Evolutionary conservation across 2,888 invertebrate species (phyloP).

Genomic region (Pegoplata infirma): DNA sequence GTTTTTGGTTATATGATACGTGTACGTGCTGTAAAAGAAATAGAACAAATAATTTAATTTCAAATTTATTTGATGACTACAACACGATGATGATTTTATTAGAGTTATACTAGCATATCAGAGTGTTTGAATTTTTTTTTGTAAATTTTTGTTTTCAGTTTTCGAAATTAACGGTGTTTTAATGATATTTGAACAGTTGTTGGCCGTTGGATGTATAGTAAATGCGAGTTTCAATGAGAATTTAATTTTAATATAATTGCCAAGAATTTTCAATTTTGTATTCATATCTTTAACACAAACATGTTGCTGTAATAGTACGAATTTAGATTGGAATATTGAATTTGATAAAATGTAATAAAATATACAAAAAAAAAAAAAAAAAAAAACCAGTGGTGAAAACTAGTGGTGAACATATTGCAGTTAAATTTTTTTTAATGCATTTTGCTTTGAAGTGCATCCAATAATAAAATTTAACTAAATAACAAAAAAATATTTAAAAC

Average conservation of each 20-base stretch:
- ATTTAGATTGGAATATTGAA: slow-evolving; percentile 26
- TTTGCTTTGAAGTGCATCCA: no score
- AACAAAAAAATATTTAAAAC: no score
- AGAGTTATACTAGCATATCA: no score
- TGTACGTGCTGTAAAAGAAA: slow-evolving; percentile 56
- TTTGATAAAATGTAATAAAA: no score
- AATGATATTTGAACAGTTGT: slow-evolving; percentile 37
- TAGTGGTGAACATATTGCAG: no score
- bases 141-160: slow-evolving; percentile 28
- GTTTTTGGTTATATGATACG: slow-evolving; percentile 46
- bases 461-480: no score
- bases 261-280: slow-evolving; percentile 44
- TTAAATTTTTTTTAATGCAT: no score
- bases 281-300: slow-evolving; percentile 23
- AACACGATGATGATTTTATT: slow-evolving; percentile 42
- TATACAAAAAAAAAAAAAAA: no score
- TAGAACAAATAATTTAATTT: slow-evolving; percentile 56
- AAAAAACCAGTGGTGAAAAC: no score
- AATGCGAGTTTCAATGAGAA: slow-evolving; percentile 44
- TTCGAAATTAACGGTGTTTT: slow-evolving; percentile 56
- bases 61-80: slow-evolving; percentile 44
- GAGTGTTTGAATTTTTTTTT: no score
- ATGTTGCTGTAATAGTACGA: slow-evolving; percentile 31
- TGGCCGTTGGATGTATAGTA: neutral
- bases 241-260: slow-evolving; percentile 59